Base-by-base conservation (phyloP, 1,140 invertebrate species). In the Aplysia californica region DNA sequence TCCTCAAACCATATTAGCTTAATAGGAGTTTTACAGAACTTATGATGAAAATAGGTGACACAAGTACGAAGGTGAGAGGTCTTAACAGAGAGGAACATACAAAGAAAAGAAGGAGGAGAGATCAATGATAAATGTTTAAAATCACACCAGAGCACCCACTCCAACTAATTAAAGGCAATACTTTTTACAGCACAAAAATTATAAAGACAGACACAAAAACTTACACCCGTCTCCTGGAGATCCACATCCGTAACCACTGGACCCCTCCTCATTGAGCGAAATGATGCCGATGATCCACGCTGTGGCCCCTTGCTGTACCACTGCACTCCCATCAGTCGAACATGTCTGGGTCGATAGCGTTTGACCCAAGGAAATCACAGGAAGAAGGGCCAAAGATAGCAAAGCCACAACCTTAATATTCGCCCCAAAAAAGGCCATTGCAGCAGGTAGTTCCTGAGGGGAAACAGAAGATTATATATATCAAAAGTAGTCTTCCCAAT, bases 201-300 rank as follows among this genome's bases (percentile, higher is more conserved):
- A 18, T 29, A 3, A 67, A 67, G 26, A 31, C 35, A 6, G 33
- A 58, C 21, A 36, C 26, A 15, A 35, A 4, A 10, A 55, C 79
- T 80, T 80, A 86, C 84, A 76, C 71, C 55, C 64, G 29, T 44
- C 35, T n/a, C n/a, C n/a, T n/a, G 79, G 67, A 10, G 69, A 64
- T 20, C 85, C 86, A 84, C 86, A 87, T 3, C 85, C 86, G 69
- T 80, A 84, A 20, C 82, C 83, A 55, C 76, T 65, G 26, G 59
- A 56, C 0, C 79, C 82, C 18, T 75, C 15, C 26, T 77, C 38
- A 35, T 81, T 81, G 58, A 87, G 79, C n/a, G 56, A 64, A 29
- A 85, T 72, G n/a, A 87, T 66, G 15, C 85, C 85, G 31, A 82
- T 82, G 20, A 87, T 78, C 65, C 84, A 77, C 20, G 85, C 85